phyloP scores from a whole-genome alignment of 2,797 vertebrate species.

The Neosilurus hyrtlii region DNA sequence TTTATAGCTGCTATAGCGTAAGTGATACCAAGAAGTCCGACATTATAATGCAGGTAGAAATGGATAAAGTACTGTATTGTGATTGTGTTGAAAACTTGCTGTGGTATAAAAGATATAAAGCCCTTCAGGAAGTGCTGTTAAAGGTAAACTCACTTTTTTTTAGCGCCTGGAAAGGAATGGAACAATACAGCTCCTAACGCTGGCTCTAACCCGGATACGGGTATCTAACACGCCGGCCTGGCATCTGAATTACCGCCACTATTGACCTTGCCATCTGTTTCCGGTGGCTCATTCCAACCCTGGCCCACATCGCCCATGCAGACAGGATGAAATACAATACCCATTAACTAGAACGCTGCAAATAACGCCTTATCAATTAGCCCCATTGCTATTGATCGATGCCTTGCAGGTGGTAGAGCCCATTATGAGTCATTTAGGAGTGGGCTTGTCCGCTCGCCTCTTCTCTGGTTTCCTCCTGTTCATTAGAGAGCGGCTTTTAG shows the following conservation, averaged over 20 bases:
- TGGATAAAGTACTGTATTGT: background rate
- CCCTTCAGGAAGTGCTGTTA: background rate
- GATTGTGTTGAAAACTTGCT: background rate
- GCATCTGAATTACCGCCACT: conserved; percentile 72
- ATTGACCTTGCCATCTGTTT: conserved; percentile 81
- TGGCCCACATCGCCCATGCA: conserved; percentile 58
- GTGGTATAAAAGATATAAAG: background rate
- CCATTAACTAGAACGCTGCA: conserved; percentile 73
- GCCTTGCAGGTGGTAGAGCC: conserved; percentile 75
- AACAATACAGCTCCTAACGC: conserved; percentile 6
- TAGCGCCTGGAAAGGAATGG: background rate
- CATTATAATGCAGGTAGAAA: background rate
- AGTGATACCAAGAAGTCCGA: background rate
- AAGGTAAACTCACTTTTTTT: background rate
- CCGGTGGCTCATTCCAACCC: conserved; percentile 65
- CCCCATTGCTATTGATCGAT: conserved; percentile 77
- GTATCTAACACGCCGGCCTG: conserved; percentile 64
- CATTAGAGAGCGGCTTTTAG: conserved; percentile 64
- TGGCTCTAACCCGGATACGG: conserved; percentile 60
- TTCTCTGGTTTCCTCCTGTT: conserved; percentile 72
- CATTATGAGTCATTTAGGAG: conserved; percentile 72
- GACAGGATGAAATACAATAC: conserved; percentile 78
- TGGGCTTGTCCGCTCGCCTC: conserved; percentile 62
- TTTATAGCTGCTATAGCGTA: background rate
- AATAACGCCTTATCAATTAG: conserved; percentile 83